These are phyloP conservation scores for Brachionichthys hirsutus DNA, from an alignment of 2,113 vertebrate genomes.

Conservation along the genomic window DNA sequence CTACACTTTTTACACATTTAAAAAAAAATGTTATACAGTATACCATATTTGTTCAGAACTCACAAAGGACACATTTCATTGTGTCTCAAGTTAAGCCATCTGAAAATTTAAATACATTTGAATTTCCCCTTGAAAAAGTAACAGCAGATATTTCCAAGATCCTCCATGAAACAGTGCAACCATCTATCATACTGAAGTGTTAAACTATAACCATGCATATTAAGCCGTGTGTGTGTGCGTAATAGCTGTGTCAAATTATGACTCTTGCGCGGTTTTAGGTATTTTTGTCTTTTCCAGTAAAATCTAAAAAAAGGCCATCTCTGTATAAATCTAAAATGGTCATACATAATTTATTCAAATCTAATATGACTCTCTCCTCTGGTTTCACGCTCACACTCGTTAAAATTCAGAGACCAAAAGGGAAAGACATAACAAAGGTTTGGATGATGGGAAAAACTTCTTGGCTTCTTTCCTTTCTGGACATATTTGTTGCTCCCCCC, in stretches of 20 bases:
- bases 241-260: constrained; percentile 11
- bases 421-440: constrained; percentile 39
- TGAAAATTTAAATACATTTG: neutral
- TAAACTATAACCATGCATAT: constrained; percentile 19
- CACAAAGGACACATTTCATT: constrained; percentile 4
- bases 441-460: constrained; percentile 52
- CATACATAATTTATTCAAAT: constrained; percentile 30
- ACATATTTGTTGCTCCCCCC: constrained; percentile 66
- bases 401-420: constrained; percentile 34
- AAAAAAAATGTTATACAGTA: no score
- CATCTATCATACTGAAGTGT: constrained; percentile 16
- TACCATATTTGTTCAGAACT: neutral
- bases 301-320: constrained; percentile 11
- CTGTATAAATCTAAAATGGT: constrained; percentile 13
- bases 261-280: neutral
- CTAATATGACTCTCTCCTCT: constrained; percentile 35
- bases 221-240: constrained; percentile 8
- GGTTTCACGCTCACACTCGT: constrained; percentile 42
- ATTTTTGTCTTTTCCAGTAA: neutral
- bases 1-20: no score
- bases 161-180: neutral
- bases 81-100: neutral
- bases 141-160: neutral
- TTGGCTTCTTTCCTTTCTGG: constrained; percentile 56
- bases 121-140: neutral